A percentile compares a stretch with the other conserved stretches of the same genome.
phyloP scores from a whole-genome alignment of 1,140 invertebrate genomes.

The Neotoxoptera formosana region DNA sequence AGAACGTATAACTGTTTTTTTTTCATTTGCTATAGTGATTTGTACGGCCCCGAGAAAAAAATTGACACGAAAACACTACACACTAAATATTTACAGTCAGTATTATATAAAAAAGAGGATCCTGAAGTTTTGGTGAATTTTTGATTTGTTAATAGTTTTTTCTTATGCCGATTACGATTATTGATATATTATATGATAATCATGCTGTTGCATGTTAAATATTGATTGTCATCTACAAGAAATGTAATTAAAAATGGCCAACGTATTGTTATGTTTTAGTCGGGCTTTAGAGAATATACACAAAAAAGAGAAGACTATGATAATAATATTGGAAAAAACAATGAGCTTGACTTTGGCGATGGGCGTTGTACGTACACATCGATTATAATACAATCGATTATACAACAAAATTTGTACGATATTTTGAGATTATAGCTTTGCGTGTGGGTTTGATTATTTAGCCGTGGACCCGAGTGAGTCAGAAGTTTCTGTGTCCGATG shows the following conservation, averaged over 20 bases:
- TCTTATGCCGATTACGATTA: neutral
- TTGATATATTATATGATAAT: neutral
- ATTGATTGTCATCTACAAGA: neutral
- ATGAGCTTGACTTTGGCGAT: too few relatives aligned
- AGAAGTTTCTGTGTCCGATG: neutral
- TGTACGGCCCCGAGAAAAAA: neutral
- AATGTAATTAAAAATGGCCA: neutral
- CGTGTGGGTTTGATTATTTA: neutral
- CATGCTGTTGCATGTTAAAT: neutral
- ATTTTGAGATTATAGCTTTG: neutral
- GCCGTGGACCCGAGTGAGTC: neutral
- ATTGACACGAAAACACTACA: neutral
- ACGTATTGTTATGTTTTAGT: neutral
- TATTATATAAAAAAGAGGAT: neutral
- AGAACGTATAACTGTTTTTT: neutral
- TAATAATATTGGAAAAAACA: neutral
- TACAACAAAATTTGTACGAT: neutral
- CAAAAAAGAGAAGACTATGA: neutral
- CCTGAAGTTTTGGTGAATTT: conserved; percentile 6
- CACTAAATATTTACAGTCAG: neutral
- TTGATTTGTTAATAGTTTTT: neutral
- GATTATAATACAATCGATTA: neutral
- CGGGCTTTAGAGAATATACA: neutral
- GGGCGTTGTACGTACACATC: neutral
- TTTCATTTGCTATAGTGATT: neutral